Percentiles rank a stretch among this genome's conserved stretches.
These are phyloP conservation scores for Rhodophaea formosa DNA, from an alignment of 2,888 invertebrate species.

Conservation along the genomic window DNA sequence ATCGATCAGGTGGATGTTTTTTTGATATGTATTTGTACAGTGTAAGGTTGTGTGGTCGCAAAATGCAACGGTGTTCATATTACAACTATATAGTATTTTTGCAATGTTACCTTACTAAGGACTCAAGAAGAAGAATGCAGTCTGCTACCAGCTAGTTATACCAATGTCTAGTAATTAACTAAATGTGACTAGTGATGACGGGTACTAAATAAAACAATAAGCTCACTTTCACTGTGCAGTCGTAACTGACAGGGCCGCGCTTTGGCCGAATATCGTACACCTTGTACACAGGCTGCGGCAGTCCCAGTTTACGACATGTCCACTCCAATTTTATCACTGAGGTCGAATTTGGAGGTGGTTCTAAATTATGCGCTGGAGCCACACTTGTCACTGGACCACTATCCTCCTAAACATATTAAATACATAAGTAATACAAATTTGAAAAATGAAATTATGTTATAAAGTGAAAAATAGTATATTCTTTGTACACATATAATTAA, in stretches of 20 bases:
- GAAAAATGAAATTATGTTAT: no score
- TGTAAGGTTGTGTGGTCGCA: no score
- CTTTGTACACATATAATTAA: no score
- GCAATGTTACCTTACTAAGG: no score
- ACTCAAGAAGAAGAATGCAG: no score
- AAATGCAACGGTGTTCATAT: no score
- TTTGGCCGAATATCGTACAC: conserved; percentile 53
- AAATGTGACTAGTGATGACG: background rate
- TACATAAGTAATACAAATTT: conserved; percentile 6
- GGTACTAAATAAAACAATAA: conserved; percentile 1
- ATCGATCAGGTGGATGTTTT: no score
- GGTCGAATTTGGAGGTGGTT: conserved; percentile 68
- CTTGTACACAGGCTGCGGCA: conserved; percentile 67
- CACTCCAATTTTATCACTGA: conserved; percentile 66
- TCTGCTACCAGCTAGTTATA: no score
- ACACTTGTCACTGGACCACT: conserved; percentile 56
- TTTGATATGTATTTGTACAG: no score
- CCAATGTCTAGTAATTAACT: no score
- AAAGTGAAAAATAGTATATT: no score
- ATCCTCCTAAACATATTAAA: conserved; percentile 42
- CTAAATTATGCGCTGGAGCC: conserved; percentile 53
- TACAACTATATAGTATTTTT: no score
- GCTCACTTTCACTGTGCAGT: conserved; percentile 68
- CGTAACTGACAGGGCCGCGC: conserved; percentile 54
- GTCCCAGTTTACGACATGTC: conserved; percentile 69